Evolutionary conservation across 2,888 invertebrate genomes (phyloP), one percentile per base, ranked within the genome.

Genomic region (Scaptomyza reducta): DNA sequence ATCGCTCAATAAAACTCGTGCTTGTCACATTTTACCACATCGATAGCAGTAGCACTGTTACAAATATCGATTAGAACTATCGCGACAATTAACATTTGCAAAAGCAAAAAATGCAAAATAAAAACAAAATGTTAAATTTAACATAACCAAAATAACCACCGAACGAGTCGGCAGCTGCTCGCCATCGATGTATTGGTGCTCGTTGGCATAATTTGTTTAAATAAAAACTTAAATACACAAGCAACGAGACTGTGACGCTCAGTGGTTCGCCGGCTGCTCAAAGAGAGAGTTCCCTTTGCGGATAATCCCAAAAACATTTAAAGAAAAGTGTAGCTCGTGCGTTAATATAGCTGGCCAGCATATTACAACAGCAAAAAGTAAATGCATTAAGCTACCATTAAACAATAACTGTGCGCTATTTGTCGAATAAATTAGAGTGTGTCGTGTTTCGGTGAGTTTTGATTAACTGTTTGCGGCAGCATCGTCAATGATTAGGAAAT

Each of bases 211-310:
- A 72, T 62, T 74, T 74, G 72, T 76, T 76, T 74, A 74, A 76
- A 63, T 72, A 60, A 76, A 71, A 67, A 53, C 55, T 66, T 76
- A 74, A 75, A 74, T 70, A 75, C 66, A 47, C 42, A 51, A 47
- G 61, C 72, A 62, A 13, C 67, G 72, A 76, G 62, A 58, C 72
- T 49, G 56, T 55, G 50, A 53, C 67, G 73, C 74, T 75, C 75
- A 75, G 78, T 75, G 65, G 70, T 67, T 57, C 75, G 75, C 75
- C 75, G 75, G 75, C 75, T 76, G 74, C 65, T 77, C 62, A 38
- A 62, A 73, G 55, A 74, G 75, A 77, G 66, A 80, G 64, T 60
- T 69, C 65, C 47, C 40, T 59, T 69, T 69, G 76, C 83, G 73
- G 54, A 77, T 66, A 68, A 60, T n/a, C 38, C 31, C 13, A 3